Evolutionary conservation across 1,140 invertebrate species (phyloP).

Genomic region (Triops cancriformis): DNA sequence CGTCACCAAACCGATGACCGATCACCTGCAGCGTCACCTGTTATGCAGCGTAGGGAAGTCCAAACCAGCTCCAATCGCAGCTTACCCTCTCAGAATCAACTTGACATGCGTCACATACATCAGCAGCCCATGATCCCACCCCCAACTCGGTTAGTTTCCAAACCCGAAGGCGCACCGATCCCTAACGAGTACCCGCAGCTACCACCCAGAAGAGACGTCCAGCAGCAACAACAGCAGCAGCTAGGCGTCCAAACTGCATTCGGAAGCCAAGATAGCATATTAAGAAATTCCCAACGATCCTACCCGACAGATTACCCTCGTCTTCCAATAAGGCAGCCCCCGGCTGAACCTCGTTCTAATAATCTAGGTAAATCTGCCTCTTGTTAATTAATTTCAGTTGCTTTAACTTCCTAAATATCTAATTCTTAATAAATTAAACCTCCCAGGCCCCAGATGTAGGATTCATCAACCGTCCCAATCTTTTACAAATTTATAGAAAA

Average conservation of each 20-base stretch:
- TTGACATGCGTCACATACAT: constrained; percentile 28
- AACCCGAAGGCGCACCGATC: background rate
- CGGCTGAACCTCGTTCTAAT: constrained; percentile 9
- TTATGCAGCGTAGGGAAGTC: constrained; percentile 24
- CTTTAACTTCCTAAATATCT: background rate
- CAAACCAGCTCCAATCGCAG: constrained; percentile 25
- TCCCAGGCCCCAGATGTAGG: too few species aligned
- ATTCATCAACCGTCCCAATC: too few species aligned
- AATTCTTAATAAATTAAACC: too few species aligned
- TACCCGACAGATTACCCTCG: background rate
- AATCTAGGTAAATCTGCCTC: constrained; percentile 1
- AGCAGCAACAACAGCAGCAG: background rate
- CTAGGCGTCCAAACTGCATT: background rate
- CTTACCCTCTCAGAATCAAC: constrained; percentile 27
- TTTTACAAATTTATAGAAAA: too few species aligned
- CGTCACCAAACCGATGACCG: constrained; percentile 15
- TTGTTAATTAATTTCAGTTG: background rate
- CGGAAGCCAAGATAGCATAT: background rate
- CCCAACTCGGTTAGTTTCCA: background rate
- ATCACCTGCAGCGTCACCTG: constrained; percentile 19
- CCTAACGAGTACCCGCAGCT: background rate
- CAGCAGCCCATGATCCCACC: constrained; percentile 37
- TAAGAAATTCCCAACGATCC: background rate
- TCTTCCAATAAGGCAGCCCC: background rate
- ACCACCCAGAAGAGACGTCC: background rate